Percentiles rank a stretch among this genome's conserved stretches.
Evolutionary conservation across 2,888 invertebrate genomes (phyloP).

Genomic region (Patella depressa): DNA sequence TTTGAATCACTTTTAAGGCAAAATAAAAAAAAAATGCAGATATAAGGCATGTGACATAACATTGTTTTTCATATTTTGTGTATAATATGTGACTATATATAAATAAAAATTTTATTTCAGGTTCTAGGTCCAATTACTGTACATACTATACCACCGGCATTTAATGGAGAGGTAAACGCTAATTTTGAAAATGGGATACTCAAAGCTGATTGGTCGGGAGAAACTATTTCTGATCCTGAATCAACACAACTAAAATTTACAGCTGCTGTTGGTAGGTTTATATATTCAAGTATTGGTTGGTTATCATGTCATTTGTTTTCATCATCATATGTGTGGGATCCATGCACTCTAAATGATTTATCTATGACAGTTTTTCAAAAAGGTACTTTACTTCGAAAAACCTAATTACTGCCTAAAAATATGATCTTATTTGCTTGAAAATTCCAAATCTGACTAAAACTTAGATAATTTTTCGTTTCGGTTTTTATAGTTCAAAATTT

Average conservation of each 20-base stretch:
- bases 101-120: neutral
- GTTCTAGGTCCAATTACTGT: neutral
- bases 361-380: constrained; percentile 22
- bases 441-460: no score
- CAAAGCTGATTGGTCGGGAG: neutral
- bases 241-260: neutral
- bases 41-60: neutral
- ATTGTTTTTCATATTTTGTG: neutral
- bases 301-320: no score
- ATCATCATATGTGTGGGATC: no score
- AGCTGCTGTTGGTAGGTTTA: neutral
- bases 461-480: no score
- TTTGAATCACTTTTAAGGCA: no score
- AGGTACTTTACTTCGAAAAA: constrained; percentile 28
- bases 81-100: neutral
- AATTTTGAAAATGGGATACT: neutral
- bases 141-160: neutral
- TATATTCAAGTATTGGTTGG: neutral
- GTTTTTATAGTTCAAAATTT: no score
- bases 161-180: neutral
- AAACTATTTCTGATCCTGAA: neutral
- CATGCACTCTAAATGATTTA: constrained; percentile 7
- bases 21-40: no score
- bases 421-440: no score
- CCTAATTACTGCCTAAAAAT: no score